Evolutionary conservation across 2,113 vertebrate genomes (phyloP).

Genomic region (Pteronura brasiliensis): DNA sequence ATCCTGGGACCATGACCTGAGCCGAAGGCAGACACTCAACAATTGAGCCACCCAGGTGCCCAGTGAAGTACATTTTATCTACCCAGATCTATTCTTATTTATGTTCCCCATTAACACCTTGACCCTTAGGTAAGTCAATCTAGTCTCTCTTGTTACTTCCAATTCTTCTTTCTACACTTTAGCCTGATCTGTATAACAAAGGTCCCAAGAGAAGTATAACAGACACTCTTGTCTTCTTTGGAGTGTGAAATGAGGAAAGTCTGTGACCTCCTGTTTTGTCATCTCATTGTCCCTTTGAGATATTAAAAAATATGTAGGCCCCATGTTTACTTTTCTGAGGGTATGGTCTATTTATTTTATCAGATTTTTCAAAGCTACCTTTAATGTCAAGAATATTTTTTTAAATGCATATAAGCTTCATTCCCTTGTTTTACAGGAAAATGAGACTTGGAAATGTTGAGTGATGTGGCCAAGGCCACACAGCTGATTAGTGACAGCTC

Average conservation of each 20-base stretch:
- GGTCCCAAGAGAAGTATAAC: neutral
- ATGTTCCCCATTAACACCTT: neutral
- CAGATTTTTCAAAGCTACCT: neutral
- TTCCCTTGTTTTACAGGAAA: neutral
- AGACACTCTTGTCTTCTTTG: neutral
- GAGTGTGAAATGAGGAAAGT: neutral
- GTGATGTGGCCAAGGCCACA: neutral
- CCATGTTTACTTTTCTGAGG: neutral
- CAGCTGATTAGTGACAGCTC: neutral
- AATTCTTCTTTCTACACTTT: neutral
- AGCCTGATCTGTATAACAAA: neutral
- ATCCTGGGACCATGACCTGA: too few relatives aligned
- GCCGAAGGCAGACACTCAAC: too few relatives aligned
- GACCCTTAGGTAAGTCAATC: neutral
- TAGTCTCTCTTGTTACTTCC: slow-evolving; percentile 14
- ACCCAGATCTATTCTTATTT: neutral
- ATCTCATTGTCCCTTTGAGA: neutral
- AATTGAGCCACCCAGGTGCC: too few relatives aligned
- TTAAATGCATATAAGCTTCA: neutral
- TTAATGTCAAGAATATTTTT: neutral
- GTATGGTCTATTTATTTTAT: neutral
- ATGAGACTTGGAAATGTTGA: neutral
- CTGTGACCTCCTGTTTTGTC: neutral
- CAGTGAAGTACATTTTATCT: neutral
- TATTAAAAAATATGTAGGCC: neutral